Conservation (phyloP, 1,140 invertebrate species). For the Drosophila ficusphila region DNA sequence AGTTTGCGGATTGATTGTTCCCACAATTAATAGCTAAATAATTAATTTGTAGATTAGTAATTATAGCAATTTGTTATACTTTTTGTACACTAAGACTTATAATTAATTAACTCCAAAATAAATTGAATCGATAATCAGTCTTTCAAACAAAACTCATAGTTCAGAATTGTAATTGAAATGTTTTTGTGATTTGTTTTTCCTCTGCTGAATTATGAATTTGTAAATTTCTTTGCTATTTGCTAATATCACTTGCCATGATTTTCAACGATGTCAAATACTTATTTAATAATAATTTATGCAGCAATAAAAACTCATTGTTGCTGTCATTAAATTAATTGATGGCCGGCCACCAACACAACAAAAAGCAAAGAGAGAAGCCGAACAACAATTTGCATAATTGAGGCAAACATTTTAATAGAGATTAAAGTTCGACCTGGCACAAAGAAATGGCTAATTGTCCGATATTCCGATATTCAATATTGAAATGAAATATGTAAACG, state of each 20-base stretch:
- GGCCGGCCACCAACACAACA: slow-evolving; percentile 1
- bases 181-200: not conserved
- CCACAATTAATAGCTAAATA: slow-evolving; percentile 12
- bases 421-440: slow-evolving; percentile 28
- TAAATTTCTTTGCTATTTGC: not conserved
- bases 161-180: not conserved
- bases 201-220: not conserved
- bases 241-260: not conserved
- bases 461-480: slow-evolving; percentile 31
- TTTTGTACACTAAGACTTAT: not conserved
- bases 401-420: slow-evolving; percentile 27
- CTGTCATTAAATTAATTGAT: slow-evolving; percentile 62
- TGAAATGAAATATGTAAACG: slow-evolving; percentile 18
- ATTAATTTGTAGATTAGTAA: slow-evolving; percentile 5
- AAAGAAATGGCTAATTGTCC: slow-evolving; percentile 36
- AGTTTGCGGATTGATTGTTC: not conserved
- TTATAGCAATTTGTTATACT: not conserved
- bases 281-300: slow-evolving; percentile 68
- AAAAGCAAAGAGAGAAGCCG: slow-evolving; percentile 7
- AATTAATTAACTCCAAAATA: not conserved
- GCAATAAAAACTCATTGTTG: slow-evolving; percentile 55
- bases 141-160: not conserved
- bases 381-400: slow-evolving; percentile 52
- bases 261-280: slow-evolving; percentile 40
- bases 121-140: too few species aligned